Evolutionary conservation across 2,888 invertebrate genomes (phyloP), one percentile per base, ranked within the genome.

Genomic region (Dryadula phaetusa): DNA sequence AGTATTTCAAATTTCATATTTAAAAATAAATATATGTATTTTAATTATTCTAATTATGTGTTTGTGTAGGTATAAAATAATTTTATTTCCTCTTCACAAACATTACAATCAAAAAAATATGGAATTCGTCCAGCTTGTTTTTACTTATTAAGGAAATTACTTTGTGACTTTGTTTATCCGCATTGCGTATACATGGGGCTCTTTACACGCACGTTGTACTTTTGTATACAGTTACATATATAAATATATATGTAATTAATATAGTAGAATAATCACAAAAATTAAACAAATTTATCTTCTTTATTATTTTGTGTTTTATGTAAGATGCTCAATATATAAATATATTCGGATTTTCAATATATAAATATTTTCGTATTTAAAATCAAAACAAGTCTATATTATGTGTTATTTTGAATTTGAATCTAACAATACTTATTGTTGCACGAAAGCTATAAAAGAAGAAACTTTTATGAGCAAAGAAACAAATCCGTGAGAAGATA

Each of bases 121-220:
- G 37, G 44, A 28, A 44, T 28, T 42, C 6, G 16, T 28, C 16
- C 40, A 25, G 58, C 12, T 25, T 44, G 14, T 28, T 32, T 54
- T 42, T 60, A 60, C 12, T 28, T 18, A 44, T 12, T 28, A 60
- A 22, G 37, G 32, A 64, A 61, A 37, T 64, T 46, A 64, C 34
- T 40, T 58, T 56, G 40, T 16, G 52, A 66, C 52, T 66, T 56
- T 64, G 63, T 32, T 49, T 64, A 64, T 61, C 64, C 70, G 70
- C 70, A 70, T 64, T 70, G 70, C 70, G 70, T 70, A 70, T 56
- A 54, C 52, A 69, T 47, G n/a, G 60, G 10, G 28, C 42, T 25
- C 44, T 60, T 28, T 14, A 60, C 42, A 60, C 44, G 32, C 20
- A n/a, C 40, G 37, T 40, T 56, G 22, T 40, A 40, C 14, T 22